Base-by-base conservation (phyloP, 2,113 vertebrate genomes). In the Phrynosoma platyrhinos region DNA sequence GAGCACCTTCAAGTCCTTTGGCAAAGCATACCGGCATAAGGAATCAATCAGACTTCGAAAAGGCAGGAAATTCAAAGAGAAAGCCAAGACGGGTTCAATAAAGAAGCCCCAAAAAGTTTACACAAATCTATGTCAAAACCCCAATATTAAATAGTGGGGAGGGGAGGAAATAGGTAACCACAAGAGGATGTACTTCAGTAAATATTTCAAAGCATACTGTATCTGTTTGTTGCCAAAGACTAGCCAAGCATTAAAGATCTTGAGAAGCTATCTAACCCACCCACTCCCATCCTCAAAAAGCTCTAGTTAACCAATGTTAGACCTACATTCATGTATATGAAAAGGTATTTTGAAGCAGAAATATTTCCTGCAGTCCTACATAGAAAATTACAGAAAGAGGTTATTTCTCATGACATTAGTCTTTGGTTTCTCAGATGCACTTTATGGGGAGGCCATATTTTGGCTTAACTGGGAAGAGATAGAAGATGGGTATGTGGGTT, bases 31-130 rank as follows among this genome's bases (percentile, higher is more conserved):
- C 75, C 88, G 83, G 84, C 91, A 94, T 88, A 94, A 93, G 82
- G 91, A 90, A 90, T 78, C 91, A 91, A 91, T 72, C 84, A 89
- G 87, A 81, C 79, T 89, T 93, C 91, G 93, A 94, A 92, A 66
- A 85, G 84, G 90, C 91, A 89, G 66, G 82, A 92, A 91, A 91
- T 62, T 84, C 87, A 92, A 92, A 93, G 88, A 87, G 87, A 90
- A 90, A 89, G 87, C 89, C 82, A 79, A 85, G 74, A 89, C 62
- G 87, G 69, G 84, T 94, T 94, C 88, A 94, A 92, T 89, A 71
- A 47, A 92, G 58, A 62, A 40, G 93, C 87, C 55, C 2, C 1
- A 90, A 83, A 74, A 52, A 92, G 32, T 80, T 92, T 82, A 87
- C 62, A 86, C 69, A 88, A 90, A 92, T 23, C n/a, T 84, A 25